Conservation (phyloP, 2,797 vertebrate genomes). For the Triplophysa yarkandensis region DNA sequence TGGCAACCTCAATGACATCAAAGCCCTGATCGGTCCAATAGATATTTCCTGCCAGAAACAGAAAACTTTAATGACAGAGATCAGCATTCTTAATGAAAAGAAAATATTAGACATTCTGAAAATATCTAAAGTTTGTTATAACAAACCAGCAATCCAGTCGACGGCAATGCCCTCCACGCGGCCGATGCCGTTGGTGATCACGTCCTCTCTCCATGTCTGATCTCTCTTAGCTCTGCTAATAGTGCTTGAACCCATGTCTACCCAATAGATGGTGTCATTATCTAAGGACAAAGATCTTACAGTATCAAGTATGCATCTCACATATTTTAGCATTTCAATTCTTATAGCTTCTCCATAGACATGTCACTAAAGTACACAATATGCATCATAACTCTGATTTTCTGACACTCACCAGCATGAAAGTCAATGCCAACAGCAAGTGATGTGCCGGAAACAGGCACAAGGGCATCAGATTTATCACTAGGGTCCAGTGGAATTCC, state of each 20-base stretch:
- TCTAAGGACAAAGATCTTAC: slow-evolving; percentile 62
- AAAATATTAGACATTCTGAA: neutral
- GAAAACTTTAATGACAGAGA: neutral
- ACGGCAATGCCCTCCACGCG: slow-evolving; percentile 94
- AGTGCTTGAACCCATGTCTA: slow-evolving; percentile 95
- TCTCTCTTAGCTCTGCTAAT: slow-evolving; percentile 93
- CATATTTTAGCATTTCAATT: no score
- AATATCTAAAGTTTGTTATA: neutral
- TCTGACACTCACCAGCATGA: slow-evolving; percentile 82
- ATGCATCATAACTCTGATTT: neutral
- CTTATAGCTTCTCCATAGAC: no score
- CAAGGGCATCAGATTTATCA: slow-evolving; percentile 94
- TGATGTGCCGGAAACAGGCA: slow-evolving; percentile 92
- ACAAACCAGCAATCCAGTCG: slow-evolving; percentile 94
- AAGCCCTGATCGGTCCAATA: slow-evolving; percentile 91
- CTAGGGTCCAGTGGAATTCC: slow-evolving; percentile 93
- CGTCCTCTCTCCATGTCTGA: slow-evolving; percentile 94
- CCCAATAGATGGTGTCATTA: slow-evolving; percentile 97
- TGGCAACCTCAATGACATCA: slow-evolving; percentile 86
- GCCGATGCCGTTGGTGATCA: slow-evolving; percentile 90
- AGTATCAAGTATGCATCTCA: no score
- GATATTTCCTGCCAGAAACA: slow-evolving; percentile 78
- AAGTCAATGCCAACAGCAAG: slow-evolving; percentile 96
- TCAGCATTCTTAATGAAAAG: no score
- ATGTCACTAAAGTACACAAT: no score